Evolutionary conservation across 2,113 vertebrate species (phyloP).

Genomic region (Pomatostomus ruficeps): DNA sequence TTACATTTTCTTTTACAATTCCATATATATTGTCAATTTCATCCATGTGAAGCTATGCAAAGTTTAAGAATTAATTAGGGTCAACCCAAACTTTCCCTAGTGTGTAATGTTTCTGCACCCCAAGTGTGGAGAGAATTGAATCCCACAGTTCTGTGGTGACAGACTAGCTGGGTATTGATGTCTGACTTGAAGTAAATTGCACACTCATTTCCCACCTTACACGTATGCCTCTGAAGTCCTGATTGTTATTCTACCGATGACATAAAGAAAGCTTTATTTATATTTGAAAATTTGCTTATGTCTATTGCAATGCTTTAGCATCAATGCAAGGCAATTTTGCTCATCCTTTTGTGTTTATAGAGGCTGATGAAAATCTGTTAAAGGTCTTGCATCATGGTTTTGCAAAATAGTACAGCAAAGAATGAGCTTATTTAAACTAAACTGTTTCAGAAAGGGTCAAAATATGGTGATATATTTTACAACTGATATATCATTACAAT

Average conservation of each 20-base stretch:
- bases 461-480: neutral
- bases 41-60: neutral
- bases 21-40: neutral
- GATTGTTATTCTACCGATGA: neutral
- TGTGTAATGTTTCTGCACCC: neutral
- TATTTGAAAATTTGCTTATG: neutral
- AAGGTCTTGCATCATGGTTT: neutral
- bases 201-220: neutral
- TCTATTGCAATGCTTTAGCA: neutral
- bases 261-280: neutral
- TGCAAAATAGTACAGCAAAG: neutral
- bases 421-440: neutral
- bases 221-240: accelerated
- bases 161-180: neutral
- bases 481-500: accelerated
- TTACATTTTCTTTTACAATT: neutral
- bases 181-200: neutral
- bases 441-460: neutral
- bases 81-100: neutral
- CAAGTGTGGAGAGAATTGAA: neutral
- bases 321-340: neutral
- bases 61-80: neutral
- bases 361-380: neutral
- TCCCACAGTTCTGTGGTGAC: neutral
- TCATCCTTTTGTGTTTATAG: neutral